These are phyloP conservation scores for Nineta flava DNA, from an alignment of 2,888 invertebrate genomes.

Conservation along the genomic window DNA sequence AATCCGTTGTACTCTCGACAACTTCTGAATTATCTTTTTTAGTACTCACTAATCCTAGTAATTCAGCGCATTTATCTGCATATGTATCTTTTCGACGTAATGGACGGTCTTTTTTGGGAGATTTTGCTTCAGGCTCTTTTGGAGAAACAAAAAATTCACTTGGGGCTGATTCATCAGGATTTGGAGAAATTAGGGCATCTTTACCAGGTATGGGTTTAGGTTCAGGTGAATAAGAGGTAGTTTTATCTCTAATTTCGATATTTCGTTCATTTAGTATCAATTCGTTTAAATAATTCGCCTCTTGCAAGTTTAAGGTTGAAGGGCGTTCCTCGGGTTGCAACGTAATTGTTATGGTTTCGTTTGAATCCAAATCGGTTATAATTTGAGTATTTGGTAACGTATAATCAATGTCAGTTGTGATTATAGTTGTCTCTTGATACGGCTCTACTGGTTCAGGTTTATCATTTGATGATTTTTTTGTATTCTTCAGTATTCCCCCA, in stretches of 20 bases:
- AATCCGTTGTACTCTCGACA: not conserved
- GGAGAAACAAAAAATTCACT: constrained; percentile 30
- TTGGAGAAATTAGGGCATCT: constrained; percentile 27
- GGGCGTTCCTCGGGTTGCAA: constrained; percentile 19
- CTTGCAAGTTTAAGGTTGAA: constrained; percentile 3
- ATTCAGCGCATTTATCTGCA: constrained; percentile 53
- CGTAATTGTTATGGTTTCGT: constrained; percentile 11
- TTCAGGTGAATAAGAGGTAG: constrained; percentile 6
- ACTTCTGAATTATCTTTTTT: constrained; percentile 15
- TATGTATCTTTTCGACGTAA: constrained; percentile 52
- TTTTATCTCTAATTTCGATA: not conserved
- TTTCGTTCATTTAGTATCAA: not conserved
- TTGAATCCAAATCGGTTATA: constrained; percentile 6
- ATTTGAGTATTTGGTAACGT: constrained; percentile 15
- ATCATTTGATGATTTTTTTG: not conserved
- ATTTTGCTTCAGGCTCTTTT: constrained; percentile 22
- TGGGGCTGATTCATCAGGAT: constrained; percentile 28
- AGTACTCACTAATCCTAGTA: constrained; percentile 43
- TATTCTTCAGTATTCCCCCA: not conserved
- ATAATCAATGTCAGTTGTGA: constrained; percentile 37
- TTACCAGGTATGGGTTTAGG: constrained; percentile 24
- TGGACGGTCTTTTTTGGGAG: constrained; percentile 31
- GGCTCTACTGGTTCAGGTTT: constrained; percentile 10
- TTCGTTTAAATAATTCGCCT: not conserved
- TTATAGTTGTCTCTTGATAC: constrained; percentile 31